A percentile compares a stretch with the other conserved stretches of the same genome.
Evolutionary conservation across 2,113 vertebrate species (phyloP).

Genomic region (Pygathrix nemaeus): DNA sequence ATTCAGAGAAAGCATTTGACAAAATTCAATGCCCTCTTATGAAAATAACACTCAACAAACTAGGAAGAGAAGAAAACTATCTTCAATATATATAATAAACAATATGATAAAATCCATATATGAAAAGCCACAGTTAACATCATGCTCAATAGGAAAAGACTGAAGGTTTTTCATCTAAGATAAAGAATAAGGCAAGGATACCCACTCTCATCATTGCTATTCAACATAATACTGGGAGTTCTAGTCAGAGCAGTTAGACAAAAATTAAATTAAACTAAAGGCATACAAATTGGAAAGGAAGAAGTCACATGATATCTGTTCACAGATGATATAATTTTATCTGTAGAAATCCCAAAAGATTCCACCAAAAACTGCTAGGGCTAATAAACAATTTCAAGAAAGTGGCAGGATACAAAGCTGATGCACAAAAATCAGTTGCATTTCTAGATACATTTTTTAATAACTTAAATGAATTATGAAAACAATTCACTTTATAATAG

Average conservation of each 20-base stretch:
- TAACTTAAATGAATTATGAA: not conserved
- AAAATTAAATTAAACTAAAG: not conserved
- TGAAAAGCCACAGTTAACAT: not conserved
- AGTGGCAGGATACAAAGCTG: not conserved
- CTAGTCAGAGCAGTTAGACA: not conserved
- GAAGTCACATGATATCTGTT: not conserved
- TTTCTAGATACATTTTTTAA: not conserved
- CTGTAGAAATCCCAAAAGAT: not conserved
- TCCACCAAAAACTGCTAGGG: not conserved
- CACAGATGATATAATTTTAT: not conserved
- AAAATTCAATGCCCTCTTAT: not conserved
- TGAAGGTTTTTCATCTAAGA: not conserved
- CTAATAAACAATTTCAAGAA: not conserved
- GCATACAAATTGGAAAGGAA: not conserved
- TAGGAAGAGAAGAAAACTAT: not conserved
- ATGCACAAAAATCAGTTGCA: not conserved
- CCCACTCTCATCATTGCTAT: not conserved
- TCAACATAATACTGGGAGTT: not conserved
- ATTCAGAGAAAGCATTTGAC: not conserved
- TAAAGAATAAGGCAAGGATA: not conserved
- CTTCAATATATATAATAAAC: not conserved
- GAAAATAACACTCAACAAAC: not conserved
- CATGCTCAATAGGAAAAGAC: not conserved
- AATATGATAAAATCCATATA: not conserved
- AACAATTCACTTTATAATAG: not conserved